Evolutionary conservation across 2,888 invertebrate genomes (phyloP), one percentile per base, ranked within the genome.

Genomic region (Macrophya annulata): DNA sequence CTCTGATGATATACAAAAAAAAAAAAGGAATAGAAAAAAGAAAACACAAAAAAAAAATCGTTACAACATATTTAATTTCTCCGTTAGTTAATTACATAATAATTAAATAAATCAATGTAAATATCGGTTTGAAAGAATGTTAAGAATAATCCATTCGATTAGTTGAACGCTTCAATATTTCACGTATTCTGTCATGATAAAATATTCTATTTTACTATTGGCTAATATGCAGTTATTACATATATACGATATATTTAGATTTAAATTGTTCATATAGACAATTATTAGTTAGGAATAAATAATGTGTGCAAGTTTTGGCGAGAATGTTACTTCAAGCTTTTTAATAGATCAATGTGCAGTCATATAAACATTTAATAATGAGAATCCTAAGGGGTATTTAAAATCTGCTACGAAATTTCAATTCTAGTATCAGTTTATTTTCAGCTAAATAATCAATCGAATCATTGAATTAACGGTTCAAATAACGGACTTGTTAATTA

Each of bases 201-300:
- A 62, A 83, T 83, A 83, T 48, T 83, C 83, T 83, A 83, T 83
- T 83, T 83, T 83, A 83, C 83, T 83, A 83, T 83, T 71, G 48
- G 83, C 68, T 62, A 83, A 83, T 71, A 83, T 71, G 83, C 83
- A 83, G 83, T 83, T 83, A 83, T 83, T 65, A 83, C 83, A 83
- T 71, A 83, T 43, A 83, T 83, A 65, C 83, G 83, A 83, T 83
- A 81, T 48, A 83, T 81, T 40, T 40, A 81, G n/a, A 62, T 62
- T 59, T 25, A 21, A 62, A 8, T 48, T 43, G 68, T 83, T 83
- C 62, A 65, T 51, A 68, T 83, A 62, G 81, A 40, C 31, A 81
- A 81, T 81, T 81, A 37, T 79, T 81, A 81, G 81, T 81, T 81
- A 77, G 77, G 77, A 55, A 77, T 77, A 77, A 77, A 77, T 77